Evolutionary conservation across 1,140 invertebrate species (phyloP), one percentile per base, ranked within the genome.

Genomic region (Solenopsis fugax): DNA sequence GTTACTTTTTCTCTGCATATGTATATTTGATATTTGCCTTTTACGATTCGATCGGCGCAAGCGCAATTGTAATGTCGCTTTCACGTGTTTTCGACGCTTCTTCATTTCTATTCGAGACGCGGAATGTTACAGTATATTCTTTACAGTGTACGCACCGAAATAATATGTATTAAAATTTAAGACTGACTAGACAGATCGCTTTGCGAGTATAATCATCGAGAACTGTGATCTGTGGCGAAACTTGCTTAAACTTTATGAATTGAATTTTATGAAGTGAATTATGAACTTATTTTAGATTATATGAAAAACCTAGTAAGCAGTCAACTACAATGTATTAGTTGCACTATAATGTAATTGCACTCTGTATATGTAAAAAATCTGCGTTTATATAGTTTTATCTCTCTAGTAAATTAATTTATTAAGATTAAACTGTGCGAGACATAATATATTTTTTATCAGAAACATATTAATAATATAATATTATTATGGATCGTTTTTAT

Each of bases 31-130:
- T 48, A 18, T 60, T 50, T 9, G 54, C 5, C 37, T 24, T 7
- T 37, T 60, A 60, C 5, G 29, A 7, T 48, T 75, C 67, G 67
- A 82, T 60, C 41, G 41, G 58, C 80, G 80, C 80, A 84, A 4
- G 80, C 80, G 80, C 69, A 60, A 24, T 50, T 50, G 24, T n/a
- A 37, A 62, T 10, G 13, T 62, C 54, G 45, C 45, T 24, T 50
- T 75, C 41, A 6, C 21, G 13, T 13, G 10, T 73, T 62, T 62
- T 29, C 56, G 18, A 60, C 7, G 24, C 37, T 29, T 12, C 41
- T 37, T 75, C 69, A 84, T 62, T 84, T 37, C 24, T 24, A 24
- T 50, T 62, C 69, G 41, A 37, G 12, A 75, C 54, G 54, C 41
- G 69, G 45, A 4, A 21, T 54, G 29, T 37, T 60, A 7, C 41